Percentiles rank a stretch among this genome's conserved stretches.
Conservation (phyloP, 2,113 vertebrate species). For the Rhizomys pruinosus region DNA sequence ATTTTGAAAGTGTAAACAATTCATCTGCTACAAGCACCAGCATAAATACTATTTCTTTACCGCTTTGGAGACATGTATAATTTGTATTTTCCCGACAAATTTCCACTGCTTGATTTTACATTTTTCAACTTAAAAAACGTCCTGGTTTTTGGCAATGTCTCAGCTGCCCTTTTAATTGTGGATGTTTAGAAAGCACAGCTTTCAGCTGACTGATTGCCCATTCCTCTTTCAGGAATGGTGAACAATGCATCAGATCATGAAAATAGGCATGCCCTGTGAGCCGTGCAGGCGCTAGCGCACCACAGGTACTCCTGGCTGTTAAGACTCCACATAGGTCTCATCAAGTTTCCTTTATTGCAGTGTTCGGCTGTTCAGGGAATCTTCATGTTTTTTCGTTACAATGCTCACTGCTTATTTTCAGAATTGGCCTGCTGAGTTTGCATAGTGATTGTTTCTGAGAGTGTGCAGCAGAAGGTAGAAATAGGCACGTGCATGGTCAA, state of each 20-base stretch:
- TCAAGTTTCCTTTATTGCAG: background rate
- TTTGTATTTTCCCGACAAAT: slow-evolving; percentile 55
- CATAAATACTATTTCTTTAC: slow-evolving; percentile 63
- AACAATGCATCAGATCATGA: slow-evolving; percentile 2
- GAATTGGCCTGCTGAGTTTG: slow-evolving; percentile 39
- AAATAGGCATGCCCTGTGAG: background rate
- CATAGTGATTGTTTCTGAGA: background rate
- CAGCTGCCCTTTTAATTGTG: slow-evolving; percentile 38
- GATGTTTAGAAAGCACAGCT: background rate
- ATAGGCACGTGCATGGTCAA: background rate
- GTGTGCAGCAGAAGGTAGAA: background rate
- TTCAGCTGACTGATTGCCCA: background rate
- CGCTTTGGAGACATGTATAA: background rate
- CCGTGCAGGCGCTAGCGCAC: rapidly evolving
- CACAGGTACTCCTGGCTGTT: background rate
- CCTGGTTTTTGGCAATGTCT: slow-evolving; percentile 1
- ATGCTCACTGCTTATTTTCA: slow-evolving; percentile 43
- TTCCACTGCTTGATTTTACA: slow-evolving; percentile 40
- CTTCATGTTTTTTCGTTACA: slow-evolving; percentile 51
- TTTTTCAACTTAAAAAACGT: slow-evolving; percentile 45
- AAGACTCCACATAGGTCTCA: background rate
- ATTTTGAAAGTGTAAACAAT: slow-evolving; percentile 72
- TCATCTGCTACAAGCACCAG: slow-evolving; percentile 9
- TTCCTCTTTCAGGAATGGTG: slow-evolving; percentile 10
- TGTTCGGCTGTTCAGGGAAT: background rate